These are phyloP conservation scores for Hydraecia micacea DNA, from an alignment of 2,888 invertebrate species.

Conservation along the genomic window DNA sequence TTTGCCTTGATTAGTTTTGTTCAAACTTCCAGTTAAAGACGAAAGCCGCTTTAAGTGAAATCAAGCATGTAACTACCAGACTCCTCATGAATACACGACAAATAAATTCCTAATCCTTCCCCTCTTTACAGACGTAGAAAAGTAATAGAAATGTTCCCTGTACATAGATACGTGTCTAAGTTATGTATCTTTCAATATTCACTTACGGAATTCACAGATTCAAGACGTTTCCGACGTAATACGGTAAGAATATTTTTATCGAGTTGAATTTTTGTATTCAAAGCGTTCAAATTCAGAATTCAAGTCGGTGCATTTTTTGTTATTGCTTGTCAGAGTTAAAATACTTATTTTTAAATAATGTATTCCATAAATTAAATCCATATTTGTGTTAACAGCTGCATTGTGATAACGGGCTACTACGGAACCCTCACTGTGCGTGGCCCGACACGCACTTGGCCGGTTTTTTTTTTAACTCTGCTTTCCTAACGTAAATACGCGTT, in stretches of 20 bases:
- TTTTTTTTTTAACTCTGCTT: no score
- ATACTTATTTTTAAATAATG: neutral
- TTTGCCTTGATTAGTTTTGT: neutral
- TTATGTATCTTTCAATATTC: slow-evolving; percentile 62
- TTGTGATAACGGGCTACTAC: no score
- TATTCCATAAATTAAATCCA: neutral
- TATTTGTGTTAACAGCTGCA: neutral
- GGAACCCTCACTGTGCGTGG: no score
- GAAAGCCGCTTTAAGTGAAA: neutral
- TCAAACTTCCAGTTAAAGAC: neutral
- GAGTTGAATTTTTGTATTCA: slow-evolving; percentile 58
- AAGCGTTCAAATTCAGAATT: slow-evolving; percentile 45
- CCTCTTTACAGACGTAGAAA: slow-evolving; percentile 19
- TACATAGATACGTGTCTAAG: slow-evolving; percentile 47
- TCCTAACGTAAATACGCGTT: no score
- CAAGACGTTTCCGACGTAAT: slow-evolving; percentile 60
- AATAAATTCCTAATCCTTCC: slow-evolving; percentile 23
- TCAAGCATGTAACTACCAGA: neutral
- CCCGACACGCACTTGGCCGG: no score
- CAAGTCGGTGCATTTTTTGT: neutral
- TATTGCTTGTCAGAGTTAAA: neutral
- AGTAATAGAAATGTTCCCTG: slow-evolving; percentile 48
- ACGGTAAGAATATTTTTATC: slow-evolving; percentile 64
- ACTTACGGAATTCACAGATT: slow-evolving; percentile 60
- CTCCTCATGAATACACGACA: slow-evolving; percentile 1